Evolutionary conservation across 1,140 invertebrate species (phyloP).

Genomic region (Hypothenemus hampei): DNA sequence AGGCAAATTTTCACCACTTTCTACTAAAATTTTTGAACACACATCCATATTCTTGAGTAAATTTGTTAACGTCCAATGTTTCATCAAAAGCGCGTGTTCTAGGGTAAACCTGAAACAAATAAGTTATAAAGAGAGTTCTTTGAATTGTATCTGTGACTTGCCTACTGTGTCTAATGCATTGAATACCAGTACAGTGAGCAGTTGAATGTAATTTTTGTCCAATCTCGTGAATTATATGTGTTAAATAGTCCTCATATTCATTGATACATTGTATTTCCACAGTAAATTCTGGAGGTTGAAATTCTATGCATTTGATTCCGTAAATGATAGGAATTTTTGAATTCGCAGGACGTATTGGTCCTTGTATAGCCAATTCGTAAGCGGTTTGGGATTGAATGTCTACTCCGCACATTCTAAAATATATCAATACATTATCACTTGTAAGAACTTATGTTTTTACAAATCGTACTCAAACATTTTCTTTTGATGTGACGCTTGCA

Average conservation of each 20-base stretch:
- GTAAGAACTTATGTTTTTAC: no score
- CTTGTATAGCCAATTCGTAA: constrained; percentile 79
- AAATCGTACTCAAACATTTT: constrained; percentile 74
- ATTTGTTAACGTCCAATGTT: constrained; percentile 74
- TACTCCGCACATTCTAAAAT: constrained; percentile 69
- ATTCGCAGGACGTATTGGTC: constrained; percentile 67
- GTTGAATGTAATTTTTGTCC: constrained; percentile 70
- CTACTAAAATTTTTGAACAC: constrained; percentile 51
- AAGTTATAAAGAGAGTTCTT: not conserved
- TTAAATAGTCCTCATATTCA: constrained; percentile 71
- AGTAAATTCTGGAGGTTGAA: constrained; percentile 63
- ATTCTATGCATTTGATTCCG: constrained; percentile 78
- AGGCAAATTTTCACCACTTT: constrained; percentile 41
- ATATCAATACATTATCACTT: no score
- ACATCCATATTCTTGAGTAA: constrained; percentile 68
- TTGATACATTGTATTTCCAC: constrained; percentile 81
- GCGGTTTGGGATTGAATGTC: constrained; percentile 79
- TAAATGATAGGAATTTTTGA: constrained; percentile 74
- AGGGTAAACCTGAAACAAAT: constrained; percentile 58
- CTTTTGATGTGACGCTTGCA: constrained; percentile 77
- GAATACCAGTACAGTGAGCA: constrained; percentile 74
- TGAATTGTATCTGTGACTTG: not conserved
- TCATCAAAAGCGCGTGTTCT: constrained; percentile 68
- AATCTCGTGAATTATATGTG: constrained; percentile 69
- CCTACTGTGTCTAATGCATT: constrained; percentile 75